Conservation (phyloP, 2,888 invertebrate species). For the Criorhina ranunculi region DNA sequence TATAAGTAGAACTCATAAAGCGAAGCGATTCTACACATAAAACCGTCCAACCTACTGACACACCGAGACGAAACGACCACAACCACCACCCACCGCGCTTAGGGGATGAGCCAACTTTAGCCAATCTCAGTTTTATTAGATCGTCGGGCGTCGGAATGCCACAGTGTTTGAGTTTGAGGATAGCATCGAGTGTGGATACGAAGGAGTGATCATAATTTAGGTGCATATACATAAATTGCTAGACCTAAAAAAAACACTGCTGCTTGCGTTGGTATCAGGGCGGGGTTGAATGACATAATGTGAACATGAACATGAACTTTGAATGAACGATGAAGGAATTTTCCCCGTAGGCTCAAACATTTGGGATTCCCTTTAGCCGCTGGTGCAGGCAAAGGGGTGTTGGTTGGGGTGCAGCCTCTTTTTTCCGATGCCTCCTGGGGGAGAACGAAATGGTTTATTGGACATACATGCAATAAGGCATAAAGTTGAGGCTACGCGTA, state of each 20-base stretch:
- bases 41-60: conserved; percentile 39
- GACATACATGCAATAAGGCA: conserved; percentile 67
- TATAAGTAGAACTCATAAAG: conserved; percentile 61
- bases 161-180: conserved; percentile 10
- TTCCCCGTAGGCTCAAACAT: conserved; percentile 42
- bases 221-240: conserved; percentile 61
- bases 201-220: conserved; percentile 70
- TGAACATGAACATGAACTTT: conserved; percentile 68
- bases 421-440: conserved; percentile 9
- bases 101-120: conserved; percentile 70
- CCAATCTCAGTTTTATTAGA: conserved; percentile 74
- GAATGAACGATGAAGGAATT: conserved; percentile 66
- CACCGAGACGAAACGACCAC: conserved; percentile 44
- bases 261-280: conserved; percentile 25
- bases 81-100: conserved; percentile 33
- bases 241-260: conserved; percentile 51
- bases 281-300: conserved; percentile 71
- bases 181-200: conserved; percentile 48
- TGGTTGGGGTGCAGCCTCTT: conserved; percentile 15
- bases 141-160: conserved; percentile 39
- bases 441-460: conserved; percentile 67
- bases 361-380: conserved; percentile 41
- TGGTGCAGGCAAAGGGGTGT: conserved; percentile 7
- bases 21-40: conserved; percentile 35
- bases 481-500: conserved; percentile 61